A percentile compares a stretch with the other conserved stretches of the same genome.
These are phyloP conservation scores for Proisotoma minuta DNA, from an alignment of 2,888 invertebrate genomes.

Conservation along the genomic window DNA sequence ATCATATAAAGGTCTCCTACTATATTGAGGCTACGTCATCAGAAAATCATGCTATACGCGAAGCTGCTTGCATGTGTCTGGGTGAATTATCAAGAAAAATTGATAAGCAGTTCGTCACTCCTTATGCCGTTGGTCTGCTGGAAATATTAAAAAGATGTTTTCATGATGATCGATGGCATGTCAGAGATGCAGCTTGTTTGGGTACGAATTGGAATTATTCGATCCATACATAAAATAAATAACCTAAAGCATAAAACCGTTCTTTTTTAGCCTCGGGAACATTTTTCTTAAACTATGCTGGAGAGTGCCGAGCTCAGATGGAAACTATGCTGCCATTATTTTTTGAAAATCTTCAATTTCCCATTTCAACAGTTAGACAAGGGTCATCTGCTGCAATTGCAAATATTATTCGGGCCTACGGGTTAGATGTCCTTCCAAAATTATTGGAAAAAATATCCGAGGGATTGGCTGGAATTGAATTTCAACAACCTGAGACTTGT, in stretches of 20 bases:
- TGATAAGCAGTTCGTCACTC: conserved; percentile 50
- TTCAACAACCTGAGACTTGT: conserved; percentile 51
- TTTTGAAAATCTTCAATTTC: conserved; percentile 53
- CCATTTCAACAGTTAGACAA: conserved; percentile 56
- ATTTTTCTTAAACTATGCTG: conserved; percentile 55
- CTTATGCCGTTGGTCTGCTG: conserved; percentile 52
- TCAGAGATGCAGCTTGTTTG: conserved; percentile 58
- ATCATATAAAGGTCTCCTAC: conserved; percentile 51
- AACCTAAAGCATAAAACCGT: too few relatives aligned
- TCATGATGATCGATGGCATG: conserved; percentile 58
- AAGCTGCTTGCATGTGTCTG: conserved; percentile 58
- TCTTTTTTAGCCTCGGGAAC: conserved; percentile 57
- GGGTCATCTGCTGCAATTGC: conserved; percentile 57
- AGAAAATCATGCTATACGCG: conserved; percentile 57
- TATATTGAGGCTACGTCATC: conserved; percentile 54
- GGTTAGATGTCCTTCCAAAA: conserved; percentile 50
- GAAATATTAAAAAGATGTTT: conserved; percentile 55
- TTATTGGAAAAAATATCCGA: conserved; percentile 51
- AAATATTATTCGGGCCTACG: conserved; percentile 52
- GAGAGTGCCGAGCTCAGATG: conserved; percentile 52
- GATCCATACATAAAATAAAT: too few relatives aligned
- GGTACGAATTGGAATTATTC: too few relatives aligned
- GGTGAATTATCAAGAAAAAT: conserved; percentile 56
- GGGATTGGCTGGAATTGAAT: conserved; percentile 52
- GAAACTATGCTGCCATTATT: conserved; percentile 53